phyloP scores from a whole-genome alignment of 2,888 invertebrate species.

The Tyria jacobaeae region DNA sequence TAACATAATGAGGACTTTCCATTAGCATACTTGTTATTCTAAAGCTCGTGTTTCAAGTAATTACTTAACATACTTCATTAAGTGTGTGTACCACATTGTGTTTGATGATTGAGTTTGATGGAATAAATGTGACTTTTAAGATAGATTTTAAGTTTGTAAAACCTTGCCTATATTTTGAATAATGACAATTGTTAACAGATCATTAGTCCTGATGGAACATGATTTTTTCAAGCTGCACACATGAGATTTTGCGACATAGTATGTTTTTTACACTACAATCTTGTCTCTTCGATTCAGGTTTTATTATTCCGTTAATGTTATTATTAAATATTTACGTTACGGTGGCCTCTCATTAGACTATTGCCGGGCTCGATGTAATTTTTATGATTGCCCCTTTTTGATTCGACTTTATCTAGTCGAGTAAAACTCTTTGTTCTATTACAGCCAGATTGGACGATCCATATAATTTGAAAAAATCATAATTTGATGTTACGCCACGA shows the following conservation, averaged over 20 bases:
- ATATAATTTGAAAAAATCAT: too few species aligned
- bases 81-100: neutral
- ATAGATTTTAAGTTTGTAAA: neutral
- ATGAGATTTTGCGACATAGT: neutral
- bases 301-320: neutral
- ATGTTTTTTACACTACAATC: too few species aligned
- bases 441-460: too few species aligned
- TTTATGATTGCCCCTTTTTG: neutral
- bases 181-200: neutral
- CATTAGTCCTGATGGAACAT: neutral
- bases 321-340: neutral
- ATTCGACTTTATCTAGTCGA: too few species aligned
- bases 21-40: slow-evolving; percentile 41
- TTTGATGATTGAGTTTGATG: neutral
- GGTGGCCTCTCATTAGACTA: neutral
- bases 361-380: neutral
- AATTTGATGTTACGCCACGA: too few species aligned
- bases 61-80: slow-evolving; percentile 22
- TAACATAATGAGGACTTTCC: slow-evolving; percentile 43
- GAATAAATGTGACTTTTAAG: neutral
- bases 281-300: neutral
- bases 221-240: neutral
- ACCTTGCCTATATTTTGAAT: neutral
- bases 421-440: too few species aligned
- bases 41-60: slow-evolving; percentile 41